A percentile compares a stretch with the other conserved stretches of the same genome.
Conservation (phyloP, 2,113 vertebrate genomes). For the Colius striatus region DNA sequence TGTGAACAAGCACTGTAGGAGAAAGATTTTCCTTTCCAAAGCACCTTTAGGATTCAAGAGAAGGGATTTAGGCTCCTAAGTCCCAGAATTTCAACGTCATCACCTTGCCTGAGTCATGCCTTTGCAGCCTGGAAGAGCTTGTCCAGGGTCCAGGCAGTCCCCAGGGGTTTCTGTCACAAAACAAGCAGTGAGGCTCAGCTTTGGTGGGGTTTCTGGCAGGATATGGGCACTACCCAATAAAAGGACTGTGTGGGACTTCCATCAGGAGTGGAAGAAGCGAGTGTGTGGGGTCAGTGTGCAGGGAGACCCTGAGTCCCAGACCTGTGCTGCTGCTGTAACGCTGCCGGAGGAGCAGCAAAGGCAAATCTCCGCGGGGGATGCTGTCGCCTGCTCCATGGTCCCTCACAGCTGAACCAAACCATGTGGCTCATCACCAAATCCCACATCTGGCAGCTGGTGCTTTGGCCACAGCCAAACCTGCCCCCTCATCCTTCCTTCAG, state of each 20-base stretch:
- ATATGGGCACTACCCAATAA: fast-evolving
- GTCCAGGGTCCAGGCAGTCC: background rate
- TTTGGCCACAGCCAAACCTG: background rate
- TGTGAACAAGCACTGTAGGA: background rate
- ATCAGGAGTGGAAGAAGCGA: background rate
- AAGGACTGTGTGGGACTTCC: background rate
- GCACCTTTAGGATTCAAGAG: background rate
- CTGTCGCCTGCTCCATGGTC: background rate
- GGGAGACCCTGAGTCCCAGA: background rate
- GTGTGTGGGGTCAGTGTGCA: background rate
- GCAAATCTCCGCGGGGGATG: background rate
- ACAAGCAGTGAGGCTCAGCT: fast-evolving
- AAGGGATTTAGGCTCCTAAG: background rate
- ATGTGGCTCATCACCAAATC: background rate
- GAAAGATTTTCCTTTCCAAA: background rate
- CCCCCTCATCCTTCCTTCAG: background rate
- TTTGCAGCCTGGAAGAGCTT: background rate
- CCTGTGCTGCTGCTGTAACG: fast-evolving
- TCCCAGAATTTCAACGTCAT: background rate
- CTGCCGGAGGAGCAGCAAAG: background rate
- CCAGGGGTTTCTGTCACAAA: background rate
- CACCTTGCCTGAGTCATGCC: background rate
- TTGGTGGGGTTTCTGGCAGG: background rate
- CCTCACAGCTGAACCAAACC: background rate
- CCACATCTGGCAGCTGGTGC: background rate